phyloP scores from a whole-genome alignment of 35 echinoderm and acorn worm genomes.

The Apostichopus japonicus region DNA sequence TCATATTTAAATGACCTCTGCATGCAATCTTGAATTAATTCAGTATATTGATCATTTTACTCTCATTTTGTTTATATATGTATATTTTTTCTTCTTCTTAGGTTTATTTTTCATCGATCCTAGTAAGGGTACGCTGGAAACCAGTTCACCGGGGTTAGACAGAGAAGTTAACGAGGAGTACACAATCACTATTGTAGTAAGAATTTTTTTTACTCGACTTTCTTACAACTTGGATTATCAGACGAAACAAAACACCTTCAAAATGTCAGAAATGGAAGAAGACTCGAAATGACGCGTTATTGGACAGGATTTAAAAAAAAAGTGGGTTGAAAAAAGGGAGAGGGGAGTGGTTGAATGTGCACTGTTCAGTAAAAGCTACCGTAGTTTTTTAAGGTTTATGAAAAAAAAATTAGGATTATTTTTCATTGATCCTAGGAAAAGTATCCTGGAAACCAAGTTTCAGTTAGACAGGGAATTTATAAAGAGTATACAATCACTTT shows the following conservation, averaged over 20 bases:
- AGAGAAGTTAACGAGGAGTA: conserved; percentile 1
- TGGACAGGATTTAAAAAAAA: no score
- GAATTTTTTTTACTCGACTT: background rate
- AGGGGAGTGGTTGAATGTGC: no score
- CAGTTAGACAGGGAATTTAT: background rate
- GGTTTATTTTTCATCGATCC: background rate
- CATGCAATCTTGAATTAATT: no score
- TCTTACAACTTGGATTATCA: background rate
- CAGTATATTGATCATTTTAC: no score
- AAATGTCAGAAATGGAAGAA: no score
- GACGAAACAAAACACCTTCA: no score
- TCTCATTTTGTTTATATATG: background rate
- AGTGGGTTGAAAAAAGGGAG: no score
- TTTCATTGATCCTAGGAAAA: background rate
- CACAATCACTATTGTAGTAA: background rate
- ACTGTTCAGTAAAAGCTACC: no score
- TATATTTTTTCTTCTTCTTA: background rate
- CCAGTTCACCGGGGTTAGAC: background rate
- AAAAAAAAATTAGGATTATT: background rate
- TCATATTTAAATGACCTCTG: no score
- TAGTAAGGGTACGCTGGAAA: background rate
- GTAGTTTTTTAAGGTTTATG: background rate
- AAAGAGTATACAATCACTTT: background rate
- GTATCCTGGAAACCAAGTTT: background rate
- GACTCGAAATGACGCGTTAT: no score